These are phyloP conservation scores for Ictidomys tridecemlineatus DNA, from an alignment of 2,113 vertebrate genomes.

Conservation along the genomic window DNA sequence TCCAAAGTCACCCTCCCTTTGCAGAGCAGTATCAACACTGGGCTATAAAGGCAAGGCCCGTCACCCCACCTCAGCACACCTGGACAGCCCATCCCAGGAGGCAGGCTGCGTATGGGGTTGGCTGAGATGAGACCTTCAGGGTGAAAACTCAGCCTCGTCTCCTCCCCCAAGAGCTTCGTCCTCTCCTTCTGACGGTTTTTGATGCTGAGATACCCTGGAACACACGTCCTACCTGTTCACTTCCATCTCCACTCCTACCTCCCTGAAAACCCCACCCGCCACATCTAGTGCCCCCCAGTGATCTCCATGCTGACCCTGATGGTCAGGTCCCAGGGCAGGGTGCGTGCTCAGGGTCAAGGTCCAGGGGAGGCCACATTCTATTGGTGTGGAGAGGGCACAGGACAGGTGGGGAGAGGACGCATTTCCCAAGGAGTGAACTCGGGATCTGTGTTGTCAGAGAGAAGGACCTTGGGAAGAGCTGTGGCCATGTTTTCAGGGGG, in stretches of 20 bases:
- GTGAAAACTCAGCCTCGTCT: not conserved
- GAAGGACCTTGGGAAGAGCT: not conserved
- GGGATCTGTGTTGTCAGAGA: not conserved
- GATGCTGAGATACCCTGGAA: no score
- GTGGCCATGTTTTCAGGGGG: not conserved
- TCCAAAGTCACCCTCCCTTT: not conserved
- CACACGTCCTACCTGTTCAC: not conserved
- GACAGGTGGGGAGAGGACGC: not conserved
- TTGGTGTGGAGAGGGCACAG: not conserved
- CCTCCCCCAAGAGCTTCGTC: not conserved
- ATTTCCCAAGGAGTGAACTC: not conserved
- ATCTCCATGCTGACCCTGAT: not conserved
- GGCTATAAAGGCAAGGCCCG: not conserved
- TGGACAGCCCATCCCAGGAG: not conserved
- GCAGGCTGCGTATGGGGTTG: not conserved
- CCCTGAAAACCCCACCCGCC: not conserved
- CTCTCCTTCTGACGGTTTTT: no score
- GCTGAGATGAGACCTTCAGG: not conserved
- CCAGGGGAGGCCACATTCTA: not conserved
- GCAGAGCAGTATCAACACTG: not conserved
- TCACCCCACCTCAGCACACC: not conserved
- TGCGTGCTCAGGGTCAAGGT: not conserved
- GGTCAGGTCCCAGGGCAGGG: not conserved
- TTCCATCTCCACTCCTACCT: not conserved
- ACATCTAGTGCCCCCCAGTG: not conserved